A percentile compares a stretch with the other conserved stretches of the same genome.
phyloP scores from a whole-genome alignment of 1,140 invertebrate genomes.

The Pinna nobilis region DNA sequence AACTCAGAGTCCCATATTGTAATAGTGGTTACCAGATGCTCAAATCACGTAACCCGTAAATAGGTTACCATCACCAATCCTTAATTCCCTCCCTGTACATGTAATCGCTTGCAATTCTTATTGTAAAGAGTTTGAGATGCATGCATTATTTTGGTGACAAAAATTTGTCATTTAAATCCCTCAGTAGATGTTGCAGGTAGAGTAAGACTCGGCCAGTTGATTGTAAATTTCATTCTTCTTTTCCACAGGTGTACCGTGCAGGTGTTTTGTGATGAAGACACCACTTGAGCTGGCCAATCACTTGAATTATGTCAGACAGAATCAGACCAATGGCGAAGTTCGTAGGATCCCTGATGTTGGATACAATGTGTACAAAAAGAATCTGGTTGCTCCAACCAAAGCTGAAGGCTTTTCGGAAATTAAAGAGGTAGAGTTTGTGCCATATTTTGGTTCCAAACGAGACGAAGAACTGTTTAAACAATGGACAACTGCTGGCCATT shows the following conservation, averaged over 20 bases:
- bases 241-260: conserved; percentile 78
- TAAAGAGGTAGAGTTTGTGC: conserved; percentile 86
- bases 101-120: too few relatives aligned
- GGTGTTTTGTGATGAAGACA: conserved; percentile 88
- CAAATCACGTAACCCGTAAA: too few relatives aligned
- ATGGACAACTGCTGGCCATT: conserved; percentile 58
- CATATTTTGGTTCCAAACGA: conserved; percentile 82
- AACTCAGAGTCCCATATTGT: too few relatives aligned
- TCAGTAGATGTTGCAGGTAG: too few relatives aligned
- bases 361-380: conserved; percentile 86
- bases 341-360: conserved; percentile 82
- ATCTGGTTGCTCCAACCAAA: conserved; percentile 82
- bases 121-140: too few relatives aligned
- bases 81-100: too few relatives aligned
- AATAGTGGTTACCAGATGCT: too few relatives aligned
- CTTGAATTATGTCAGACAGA: conserved; percentile 89
- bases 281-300: conserved; percentile 88
- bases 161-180: too few relatives aligned
- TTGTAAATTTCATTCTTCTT: neutral
- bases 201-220: too few relatives aligned
- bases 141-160: too few relatives aligned
- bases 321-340: conserved; percentile 78
- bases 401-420: conserved; percentile 90
- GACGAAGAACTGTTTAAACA: conserved; percentile 81
- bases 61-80: too few relatives aligned